Percentiles rank a stretch among this genome's conserved stretches.
These are phyloP conservation scores for Megaptera novaeangliae DNA, from an alignment of 2,113 vertebrate genomes.

Conservation along the genomic window DNA sequence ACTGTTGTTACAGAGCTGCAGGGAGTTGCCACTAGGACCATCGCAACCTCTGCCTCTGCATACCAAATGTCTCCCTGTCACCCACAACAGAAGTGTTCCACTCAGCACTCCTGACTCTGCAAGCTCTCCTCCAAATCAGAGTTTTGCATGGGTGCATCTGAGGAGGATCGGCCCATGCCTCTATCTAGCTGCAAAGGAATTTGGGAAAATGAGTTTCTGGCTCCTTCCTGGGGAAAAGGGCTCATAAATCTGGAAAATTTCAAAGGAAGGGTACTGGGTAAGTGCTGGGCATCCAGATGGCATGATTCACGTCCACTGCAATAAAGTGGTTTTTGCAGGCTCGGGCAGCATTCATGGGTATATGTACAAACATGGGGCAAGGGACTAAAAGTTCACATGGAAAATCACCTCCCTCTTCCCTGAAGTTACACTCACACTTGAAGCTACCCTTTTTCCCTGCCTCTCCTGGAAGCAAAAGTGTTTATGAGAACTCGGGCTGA, in stretches of 20 bases:
- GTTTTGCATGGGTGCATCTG: neutral
- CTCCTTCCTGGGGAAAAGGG: neutral
- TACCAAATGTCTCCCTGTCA: neutral
- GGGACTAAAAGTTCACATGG: neutral
- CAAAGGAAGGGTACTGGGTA: neutral
- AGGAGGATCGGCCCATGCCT: neutral
- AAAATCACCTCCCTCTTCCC: neutral
- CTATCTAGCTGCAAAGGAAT: neutral
- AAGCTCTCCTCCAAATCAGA: neutral
- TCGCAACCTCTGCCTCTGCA: neutral
- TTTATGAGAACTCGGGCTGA: constrained; percentile 8
- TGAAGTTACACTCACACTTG: neutral
- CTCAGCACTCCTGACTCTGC: neutral
- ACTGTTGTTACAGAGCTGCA: fast-evolving
- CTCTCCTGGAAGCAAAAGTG: constrained; percentile 8
- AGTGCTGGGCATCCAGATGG: neutral
- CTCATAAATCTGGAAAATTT: neutral
- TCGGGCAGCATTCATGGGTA: fast-evolving
- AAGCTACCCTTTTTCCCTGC: neutral
- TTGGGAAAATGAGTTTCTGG: neutral
- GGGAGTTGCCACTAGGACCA: neutral
- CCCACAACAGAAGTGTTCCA: neutral
- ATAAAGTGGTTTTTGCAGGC: no score
- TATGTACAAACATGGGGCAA: neutral
- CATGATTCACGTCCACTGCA: neutral